Conservation (phyloP, 2,888 invertebrate genomes). For the Augochlorella aurata region DNA sequence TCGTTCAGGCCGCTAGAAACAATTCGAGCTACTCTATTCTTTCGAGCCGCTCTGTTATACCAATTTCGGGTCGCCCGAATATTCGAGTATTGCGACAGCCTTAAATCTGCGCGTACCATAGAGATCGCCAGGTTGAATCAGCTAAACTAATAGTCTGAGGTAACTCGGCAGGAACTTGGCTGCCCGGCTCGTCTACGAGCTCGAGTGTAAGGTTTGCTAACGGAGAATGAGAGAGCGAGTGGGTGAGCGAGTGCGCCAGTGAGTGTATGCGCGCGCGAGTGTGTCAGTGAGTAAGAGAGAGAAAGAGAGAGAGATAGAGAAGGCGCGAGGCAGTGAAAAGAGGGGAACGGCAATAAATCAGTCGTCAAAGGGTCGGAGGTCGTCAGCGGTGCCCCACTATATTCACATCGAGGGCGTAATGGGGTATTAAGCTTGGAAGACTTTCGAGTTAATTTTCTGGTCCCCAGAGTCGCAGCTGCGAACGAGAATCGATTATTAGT, state of each 20-base stretch:
- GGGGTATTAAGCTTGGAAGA: slow-evolving; percentile 62
- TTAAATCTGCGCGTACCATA: neutral
- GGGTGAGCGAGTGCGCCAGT: neutral
- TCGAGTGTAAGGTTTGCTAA: slow-evolving; percentile 21
- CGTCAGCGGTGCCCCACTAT: slow-evolving; percentile 63
- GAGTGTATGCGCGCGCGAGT: too few relatives aligned
- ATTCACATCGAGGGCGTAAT: slow-evolving; percentile 63
- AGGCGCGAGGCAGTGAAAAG: slow-evolving; percentile 28
- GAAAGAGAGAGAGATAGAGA: neutral
- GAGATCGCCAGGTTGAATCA: neutral
- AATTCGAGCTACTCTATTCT: too few relatives aligned
- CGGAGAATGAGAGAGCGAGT: neutral
- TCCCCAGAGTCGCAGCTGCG: slow-evolving; percentile 50
- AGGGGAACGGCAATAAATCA: slow-evolving; percentile 66
- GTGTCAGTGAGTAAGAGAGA: too few relatives aligned
- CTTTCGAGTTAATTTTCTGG: slow-evolving; percentile 58
- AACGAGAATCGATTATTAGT: slow-evolving; percentile 62
- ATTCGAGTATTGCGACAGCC: too few relatives aligned
- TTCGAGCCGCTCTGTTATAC: too few relatives aligned
- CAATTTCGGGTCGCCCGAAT: too few relatives aligned
- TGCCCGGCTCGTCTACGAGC: slow-evolving; percentile 15
- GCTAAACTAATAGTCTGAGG: neutral
- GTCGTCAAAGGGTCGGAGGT: slow-evolving; percentile 70
- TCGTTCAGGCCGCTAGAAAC: too few relatives aligned
- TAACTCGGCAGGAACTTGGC: neutral